Conservation (phyloP, 2,113 vertebrate species). For the Cricetomys ansorgei region DNA sequence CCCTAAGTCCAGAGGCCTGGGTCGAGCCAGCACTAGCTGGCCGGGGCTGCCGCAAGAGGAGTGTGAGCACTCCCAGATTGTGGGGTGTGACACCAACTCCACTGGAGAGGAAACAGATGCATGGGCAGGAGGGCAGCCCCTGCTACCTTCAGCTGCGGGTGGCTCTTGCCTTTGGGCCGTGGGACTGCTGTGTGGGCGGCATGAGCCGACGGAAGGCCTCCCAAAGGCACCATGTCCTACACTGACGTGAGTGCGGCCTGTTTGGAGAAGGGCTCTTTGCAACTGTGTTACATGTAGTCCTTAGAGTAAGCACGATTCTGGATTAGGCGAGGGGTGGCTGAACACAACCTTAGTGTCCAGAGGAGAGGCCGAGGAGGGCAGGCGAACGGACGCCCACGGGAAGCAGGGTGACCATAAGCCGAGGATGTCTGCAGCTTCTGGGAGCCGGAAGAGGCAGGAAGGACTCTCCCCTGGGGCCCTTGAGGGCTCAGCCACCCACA, state of each 20-base stretch:
- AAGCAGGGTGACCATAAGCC: fast-evolving
- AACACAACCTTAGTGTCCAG: background rate
- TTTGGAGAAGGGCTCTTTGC: background rate
- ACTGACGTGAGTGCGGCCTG: fast-evolving
- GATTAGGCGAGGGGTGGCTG: background rate
- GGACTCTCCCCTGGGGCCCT: no score
- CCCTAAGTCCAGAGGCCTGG: background rate
- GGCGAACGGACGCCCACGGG: fast-evolving
- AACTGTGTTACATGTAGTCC: no score
- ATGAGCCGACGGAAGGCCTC: fast-evolving
- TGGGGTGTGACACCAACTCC: background rate
- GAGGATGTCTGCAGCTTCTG: fast-evolving
- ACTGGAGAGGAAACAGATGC: background rate
- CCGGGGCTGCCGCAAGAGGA: background rate
- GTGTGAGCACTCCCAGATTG: background rate
- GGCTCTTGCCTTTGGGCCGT: background rate
- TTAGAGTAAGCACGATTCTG: background rate
- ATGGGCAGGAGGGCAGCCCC: background rate
- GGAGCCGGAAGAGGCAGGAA: background rate
- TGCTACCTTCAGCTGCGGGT: background rate
- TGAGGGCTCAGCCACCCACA: fast-evolving
- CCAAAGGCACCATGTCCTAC: fast-evolving
- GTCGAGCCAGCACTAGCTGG: background rate
- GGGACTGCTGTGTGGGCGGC: background rate
- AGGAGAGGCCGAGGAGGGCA: background rate